These are phyloP conservation scores for Lepidocyrtoides sp. DNA, from an alignment of 2,888 invertebrate species.

Conservation along the genomic window DNA sequence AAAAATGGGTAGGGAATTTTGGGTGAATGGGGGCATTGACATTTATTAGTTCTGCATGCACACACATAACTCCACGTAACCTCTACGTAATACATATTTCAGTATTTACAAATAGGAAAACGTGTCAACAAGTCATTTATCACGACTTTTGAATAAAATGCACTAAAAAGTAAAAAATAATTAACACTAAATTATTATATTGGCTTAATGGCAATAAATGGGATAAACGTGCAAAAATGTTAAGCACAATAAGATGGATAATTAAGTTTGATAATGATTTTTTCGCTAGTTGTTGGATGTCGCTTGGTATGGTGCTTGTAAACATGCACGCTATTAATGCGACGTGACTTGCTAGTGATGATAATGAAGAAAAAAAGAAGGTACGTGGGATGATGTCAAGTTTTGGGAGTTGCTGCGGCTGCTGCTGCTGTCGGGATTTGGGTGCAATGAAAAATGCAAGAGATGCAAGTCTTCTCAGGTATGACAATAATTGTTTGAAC, in stretches of 20 bases:
- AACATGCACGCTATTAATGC: background rate
- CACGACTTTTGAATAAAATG: background rate
- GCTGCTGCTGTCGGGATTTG: background rate
- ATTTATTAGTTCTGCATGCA: slow-evolving; percentile 35
- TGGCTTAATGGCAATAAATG: slow-evolving; percentile 38
- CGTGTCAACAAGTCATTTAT: slow-evolving; percentile 36
- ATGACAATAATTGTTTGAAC: background rate
- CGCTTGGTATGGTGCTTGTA: background rate
- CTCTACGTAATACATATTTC: background rate
- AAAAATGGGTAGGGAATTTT: background rate
- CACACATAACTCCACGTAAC: background rate
- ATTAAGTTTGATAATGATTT: slow-evolving; percentile 56
- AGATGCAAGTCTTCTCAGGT: background rate
- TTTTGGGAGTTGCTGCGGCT: background rate
- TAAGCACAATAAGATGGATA: slow-evolving; percentile 1
- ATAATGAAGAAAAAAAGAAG: slow-evolving; percentile 10
- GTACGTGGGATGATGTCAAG: slow-evolving; percentile 22
- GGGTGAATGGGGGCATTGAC: slow-evolving; percentile 29
- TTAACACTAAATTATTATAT: slow-evolving; percentile 17
- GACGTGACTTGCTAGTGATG: slow-evolving; percentile 45
- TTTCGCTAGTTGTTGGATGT: slow-evolving; percentile 8
- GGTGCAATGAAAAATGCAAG: slow-evolving; percentile 7
- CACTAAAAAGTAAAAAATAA: slow-evolving; percentile 17
- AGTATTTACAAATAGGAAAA: background rate
- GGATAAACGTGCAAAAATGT: slow-evolving; percentile 41